Conservation (phyloP, 1,140 invertebrate genomes). For the Drosophila pandora region DNA sequence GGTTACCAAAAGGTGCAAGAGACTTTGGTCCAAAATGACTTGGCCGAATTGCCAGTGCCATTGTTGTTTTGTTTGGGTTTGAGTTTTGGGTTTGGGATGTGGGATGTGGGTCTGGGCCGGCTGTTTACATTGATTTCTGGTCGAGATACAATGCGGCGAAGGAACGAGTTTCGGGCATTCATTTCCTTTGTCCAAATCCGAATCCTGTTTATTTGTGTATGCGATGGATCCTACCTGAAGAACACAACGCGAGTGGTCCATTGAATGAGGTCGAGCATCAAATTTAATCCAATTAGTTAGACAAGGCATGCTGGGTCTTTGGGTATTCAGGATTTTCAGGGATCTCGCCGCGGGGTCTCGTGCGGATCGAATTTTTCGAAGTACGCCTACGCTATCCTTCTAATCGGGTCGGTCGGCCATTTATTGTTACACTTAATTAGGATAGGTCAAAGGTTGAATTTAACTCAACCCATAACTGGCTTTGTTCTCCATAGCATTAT, state of each 20-base stretch:
- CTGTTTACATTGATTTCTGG: slow-evolving; percentile 62
- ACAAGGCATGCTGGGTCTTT: slow-evolving; percentile 43
- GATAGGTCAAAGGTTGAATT: slow-evolving; percentile 12
- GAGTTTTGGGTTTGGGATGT: slow-evolving; percentile 14
- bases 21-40: slow-evolving; percentile 45
- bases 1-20: slow-evolving; percentile 43
- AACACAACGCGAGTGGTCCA: slow-evolving; percentile 27
- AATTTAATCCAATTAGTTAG: slow-evolving; percentile 72
- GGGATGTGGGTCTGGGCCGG: slow-evolving; percentile 2
- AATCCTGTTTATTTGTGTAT: slow-evolving; percentile 19
- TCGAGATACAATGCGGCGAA: slow-evolving; percentile 41
- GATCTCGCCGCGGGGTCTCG: slow-evolving; percentile 25
- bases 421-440: slow-evolving; percentile 59
- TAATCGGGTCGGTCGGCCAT: slow-evolving; percentile 36
- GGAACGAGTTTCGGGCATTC: slow-evolving; percentile 31
- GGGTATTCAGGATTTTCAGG: slow-evolving; percentile 14
- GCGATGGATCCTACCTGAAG: slow-evolving; percentile 33
- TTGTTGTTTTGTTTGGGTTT: not conserved
- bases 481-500: not conserved
- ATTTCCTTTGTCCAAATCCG: slow-evolving; percentile 13
- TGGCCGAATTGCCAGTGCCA: slow-evolving; percentile 44
- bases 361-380: slow-evolving; percentile 36
- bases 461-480: not conserved
- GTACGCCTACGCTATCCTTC: slow-evolving; percentile 21
- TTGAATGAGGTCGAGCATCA: slow-evolving; percentile 61